Conservation (phyloP, 2,888 invertebrate genomes). For the Diploptera punctata region DNA sequence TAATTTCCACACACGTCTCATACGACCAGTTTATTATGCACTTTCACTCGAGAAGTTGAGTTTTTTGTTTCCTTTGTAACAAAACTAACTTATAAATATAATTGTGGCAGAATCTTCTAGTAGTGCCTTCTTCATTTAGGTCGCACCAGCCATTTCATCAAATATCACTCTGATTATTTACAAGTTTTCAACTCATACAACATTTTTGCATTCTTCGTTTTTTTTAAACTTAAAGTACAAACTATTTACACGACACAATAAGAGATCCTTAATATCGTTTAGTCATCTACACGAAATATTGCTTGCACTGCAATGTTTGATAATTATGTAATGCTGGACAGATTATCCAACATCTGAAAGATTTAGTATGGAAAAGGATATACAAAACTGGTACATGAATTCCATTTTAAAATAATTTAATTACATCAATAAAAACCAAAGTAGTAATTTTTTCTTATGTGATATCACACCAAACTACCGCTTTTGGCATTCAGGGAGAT, state of each 20-base stretch:
- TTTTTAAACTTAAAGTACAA: slow-evolving; percentile 17
- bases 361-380: slow-evolving; percentile 5
- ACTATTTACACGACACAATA: slow-evolving; percentile 21
- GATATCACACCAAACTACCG: neutral
- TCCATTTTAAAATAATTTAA: neutral
- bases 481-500: slow-evolving; percentile 35
- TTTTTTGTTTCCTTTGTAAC: neutral
- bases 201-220: neutral
- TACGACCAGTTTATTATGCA: neutral
- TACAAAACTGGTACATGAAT: slow-evolving; percentile 7
- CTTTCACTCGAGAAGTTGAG: neutral
- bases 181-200: slow-evolving; percentile 7
- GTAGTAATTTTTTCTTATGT: neutral
- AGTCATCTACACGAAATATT: slow-evolving; percentile 4
- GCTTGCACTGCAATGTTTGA: slow-evolving; percentile 12
- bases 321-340: slow-evolving; percentile 12
- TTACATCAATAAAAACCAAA: neutral
- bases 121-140: neutral
- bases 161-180: slow-evolving; percentile 12
- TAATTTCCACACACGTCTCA: neutral
- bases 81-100: slow-evolving; percentile 19
- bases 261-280: slow-evolving; percentile 19
- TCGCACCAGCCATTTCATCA: neutral
- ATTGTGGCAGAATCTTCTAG: neutral
- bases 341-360: slow-evolving; percentile 22